Percentiles rank a stretch among this genome's conserved stretches.
phyloP scores from a whole-genome alignment of 2,797 vertebrate genomes.

The Bradypodion ventrale region DNA sequence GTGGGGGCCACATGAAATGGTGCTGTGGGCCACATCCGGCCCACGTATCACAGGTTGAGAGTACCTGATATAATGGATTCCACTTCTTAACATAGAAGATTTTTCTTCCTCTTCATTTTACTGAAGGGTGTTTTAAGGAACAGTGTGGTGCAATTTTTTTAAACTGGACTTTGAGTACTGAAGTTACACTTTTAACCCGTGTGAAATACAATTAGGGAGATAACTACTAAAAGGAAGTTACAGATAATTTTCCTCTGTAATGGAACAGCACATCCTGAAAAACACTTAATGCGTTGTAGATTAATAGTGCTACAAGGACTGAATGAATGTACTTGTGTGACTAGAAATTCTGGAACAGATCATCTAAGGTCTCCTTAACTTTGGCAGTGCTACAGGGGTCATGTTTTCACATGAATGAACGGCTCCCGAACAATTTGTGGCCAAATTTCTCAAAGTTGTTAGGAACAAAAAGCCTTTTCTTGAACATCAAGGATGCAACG shows the following conservation, averaged over 20 bases:
- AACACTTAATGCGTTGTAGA: neutral
- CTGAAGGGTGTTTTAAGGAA: neutral
- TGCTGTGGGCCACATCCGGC: too few relatives aligned
- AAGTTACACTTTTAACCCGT: constrained; percentile 12
- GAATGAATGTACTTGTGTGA: neutral
- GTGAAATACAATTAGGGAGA: neutral
- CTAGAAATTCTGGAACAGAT: neutral
- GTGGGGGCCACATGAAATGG: too few relatives aligned
- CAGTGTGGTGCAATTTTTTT: neutral
- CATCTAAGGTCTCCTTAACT: neutral
- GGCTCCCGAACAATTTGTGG: constrained; percentile 21
- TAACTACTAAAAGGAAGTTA: neutral
- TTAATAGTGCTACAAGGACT: neutral
- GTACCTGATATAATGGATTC: too few relatives aligned
- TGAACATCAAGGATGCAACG: neutral
- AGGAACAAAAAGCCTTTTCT: constrained; percentile 40
- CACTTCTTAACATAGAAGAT: too few relatives aligned
- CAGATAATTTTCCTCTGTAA: neutral
- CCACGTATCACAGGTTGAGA: too few relatives aligned
- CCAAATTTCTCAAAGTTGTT: constrained; percentile 10
- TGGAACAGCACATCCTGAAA: neutral
- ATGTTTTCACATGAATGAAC: constrained; percentile 33
- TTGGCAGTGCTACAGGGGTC: constrained; percentile 19
- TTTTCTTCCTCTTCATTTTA: neutral
- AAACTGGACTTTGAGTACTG: neutral